Evolutionary conservation across 2,797 vertebrate genomes (phyloP).

Genomic region (Microctenopoma steveboyesi): DNA sequence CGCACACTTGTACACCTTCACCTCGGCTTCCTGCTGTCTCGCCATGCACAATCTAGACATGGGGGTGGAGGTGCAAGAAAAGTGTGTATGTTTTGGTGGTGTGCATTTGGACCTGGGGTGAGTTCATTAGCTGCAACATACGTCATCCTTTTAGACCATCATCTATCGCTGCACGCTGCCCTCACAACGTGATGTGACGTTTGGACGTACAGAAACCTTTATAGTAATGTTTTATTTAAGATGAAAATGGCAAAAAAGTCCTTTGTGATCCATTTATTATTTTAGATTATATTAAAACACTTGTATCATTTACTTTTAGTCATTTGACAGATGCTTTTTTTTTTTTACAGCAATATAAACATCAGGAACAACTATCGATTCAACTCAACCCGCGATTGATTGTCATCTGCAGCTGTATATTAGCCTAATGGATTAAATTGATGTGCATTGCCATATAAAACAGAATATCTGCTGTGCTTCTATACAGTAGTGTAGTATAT

Average conservation of each 20-base stretch:
- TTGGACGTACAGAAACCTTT: constrained; percentile 1
- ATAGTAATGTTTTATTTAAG: not conserved
- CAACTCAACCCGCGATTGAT: too few species aligned
- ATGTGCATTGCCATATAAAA: too few species aligned
- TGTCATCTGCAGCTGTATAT: not conserved
- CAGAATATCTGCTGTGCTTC: too few species aligned
- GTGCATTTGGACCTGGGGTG: constrained; percentile 13
- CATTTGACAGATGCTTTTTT: too few species aligned
- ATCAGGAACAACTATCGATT: too few species aligned
- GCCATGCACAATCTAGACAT: constrained; percentile 60
- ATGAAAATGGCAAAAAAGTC: not conserved
- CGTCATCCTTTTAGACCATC: constrained; percentile 49
- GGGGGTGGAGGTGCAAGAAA: constrained; percentile 29
- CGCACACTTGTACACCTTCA: constrained; percentile 42
- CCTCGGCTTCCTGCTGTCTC: constrained; percentile 77
- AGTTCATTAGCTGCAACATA: constrained; percentile 31
- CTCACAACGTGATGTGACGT: constrained; percentile 12
- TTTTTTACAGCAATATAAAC: too few species aligned
- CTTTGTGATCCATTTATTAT: not conserved
- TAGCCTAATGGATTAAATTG: too few species aligned
- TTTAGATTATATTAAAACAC: not conserved
- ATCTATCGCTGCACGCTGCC: not conserved
- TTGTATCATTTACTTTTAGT: too few species aligned
- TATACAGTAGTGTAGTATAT: too few species aligned
- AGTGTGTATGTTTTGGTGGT: constrained; percentile 24